phyloP scores from a whole-genome alignment of 2,888 invertebrate species.

The Andrena fulva region DNA sequence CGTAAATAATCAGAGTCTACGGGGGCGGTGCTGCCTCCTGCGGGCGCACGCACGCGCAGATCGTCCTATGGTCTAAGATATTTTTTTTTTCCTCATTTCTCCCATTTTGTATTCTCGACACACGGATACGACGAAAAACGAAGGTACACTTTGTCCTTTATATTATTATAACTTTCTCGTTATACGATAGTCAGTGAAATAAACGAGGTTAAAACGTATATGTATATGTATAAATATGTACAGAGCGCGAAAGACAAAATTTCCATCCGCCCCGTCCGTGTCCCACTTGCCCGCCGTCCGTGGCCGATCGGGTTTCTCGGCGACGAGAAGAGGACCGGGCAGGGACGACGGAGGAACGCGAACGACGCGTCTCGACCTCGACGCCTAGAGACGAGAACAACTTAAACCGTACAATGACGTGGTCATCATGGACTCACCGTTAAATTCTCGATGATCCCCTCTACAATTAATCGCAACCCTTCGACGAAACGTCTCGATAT shows the following conservation, averaged over 20 bases:
- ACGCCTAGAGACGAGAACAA: not conserved
- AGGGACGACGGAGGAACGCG: not conserved
- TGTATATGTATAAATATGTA: slow-evolving; percentile 21
- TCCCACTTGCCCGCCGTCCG: slow-evolving; percentile 29
- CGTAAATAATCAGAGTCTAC: slow-evolving; percentile 69
- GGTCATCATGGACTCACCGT: slow-evolving; percentile 13
- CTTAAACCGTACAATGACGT: slow-evolving; percentile 10
- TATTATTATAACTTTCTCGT: slow-evolving; percentile 55
- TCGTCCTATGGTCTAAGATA: slow-evolving; percentile 65
- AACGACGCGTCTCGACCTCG: not conserved
- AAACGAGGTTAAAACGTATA: slow-evolving; percentile 64
- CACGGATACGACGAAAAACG: slow-evolving; percentile 58
- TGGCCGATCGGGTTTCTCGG: not conserved
- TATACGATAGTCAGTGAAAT: slow-evolving; percentile 53
- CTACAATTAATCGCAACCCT: slow-evolving; percentile 32
- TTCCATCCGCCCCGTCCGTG: not conserved
- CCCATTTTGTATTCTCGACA: slow-evolving; percentile 44
- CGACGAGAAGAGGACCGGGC: not conserved
- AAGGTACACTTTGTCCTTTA: slow-evolving; percentile 57
- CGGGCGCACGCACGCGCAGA: slow-evolving; percentile 39
- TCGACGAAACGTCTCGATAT: slow-evolving; percentile 19
- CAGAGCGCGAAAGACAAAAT: slow-evolving; percentile 58
- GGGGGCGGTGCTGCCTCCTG: slow-evolving; percentile 67
- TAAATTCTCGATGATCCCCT: slow-evolving; percentile 24
- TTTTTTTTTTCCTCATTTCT: slow-evolving; percentile 14